Conservation (phyloP, 2,113 vertebrate genomes). For the Accipiter cooperii region DNA sequence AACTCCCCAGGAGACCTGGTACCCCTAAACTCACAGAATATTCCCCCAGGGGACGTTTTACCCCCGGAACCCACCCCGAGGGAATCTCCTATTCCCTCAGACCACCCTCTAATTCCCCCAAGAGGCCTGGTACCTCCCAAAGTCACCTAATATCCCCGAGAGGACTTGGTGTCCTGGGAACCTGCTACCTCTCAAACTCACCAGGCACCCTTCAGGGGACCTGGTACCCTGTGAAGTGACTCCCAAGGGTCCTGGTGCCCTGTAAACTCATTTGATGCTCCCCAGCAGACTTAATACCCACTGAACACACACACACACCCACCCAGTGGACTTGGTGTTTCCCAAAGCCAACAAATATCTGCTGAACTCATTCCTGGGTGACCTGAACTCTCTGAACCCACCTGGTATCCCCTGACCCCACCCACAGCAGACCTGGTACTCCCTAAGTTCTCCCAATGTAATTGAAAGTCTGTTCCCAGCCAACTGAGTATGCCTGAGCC, state of each 20-base stretch:
- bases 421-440: not conserved
- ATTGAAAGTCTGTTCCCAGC: not conserved
- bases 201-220: no score
- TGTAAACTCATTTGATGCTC: not conserved
- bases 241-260: not conserved
- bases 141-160: not conserved
- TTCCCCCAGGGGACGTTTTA: not conserved
- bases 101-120: not conserved
- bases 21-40: not conserved
- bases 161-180: not conserved
- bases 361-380: not conserved
- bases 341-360: not conserved
- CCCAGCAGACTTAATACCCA: not conserved
- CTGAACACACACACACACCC: not conserved
- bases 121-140: not conserved
- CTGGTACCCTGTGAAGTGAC: not conserved
- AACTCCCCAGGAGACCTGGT: not conserved
- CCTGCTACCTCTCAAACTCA: not conserved
- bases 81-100: not conserved
- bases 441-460: not conserved
- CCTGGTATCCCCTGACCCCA: not conserved
- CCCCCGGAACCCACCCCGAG: not conserved
- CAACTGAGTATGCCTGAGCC: not conserved
- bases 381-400: not conserved
- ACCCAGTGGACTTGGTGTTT: not conserved